phyloP scores from a whole-genome alignment of 2,797 vertebrate species.

The Otolemur crassicaudatus region DNA sequence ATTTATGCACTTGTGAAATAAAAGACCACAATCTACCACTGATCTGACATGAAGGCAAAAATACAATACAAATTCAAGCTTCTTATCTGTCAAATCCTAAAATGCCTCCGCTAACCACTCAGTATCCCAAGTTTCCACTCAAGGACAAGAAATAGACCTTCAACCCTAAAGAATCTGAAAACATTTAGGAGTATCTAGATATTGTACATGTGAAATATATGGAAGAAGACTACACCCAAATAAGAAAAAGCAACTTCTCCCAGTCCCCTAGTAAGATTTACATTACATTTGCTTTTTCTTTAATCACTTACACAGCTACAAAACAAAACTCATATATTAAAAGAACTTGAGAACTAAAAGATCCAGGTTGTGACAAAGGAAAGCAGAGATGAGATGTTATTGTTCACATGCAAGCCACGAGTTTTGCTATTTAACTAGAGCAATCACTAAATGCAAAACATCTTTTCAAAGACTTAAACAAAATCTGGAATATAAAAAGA shows the following conservation, averaged over 20 bases:
- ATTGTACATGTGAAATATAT: not conserved
- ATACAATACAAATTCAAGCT: constrained; percentile 25
- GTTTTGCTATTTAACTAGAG: not conserved
- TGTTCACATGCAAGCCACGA: not conserved
- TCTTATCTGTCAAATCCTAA: constrained; percentile 21
- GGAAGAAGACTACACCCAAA: not conserved
- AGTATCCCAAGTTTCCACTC: constrained; percentile 36
- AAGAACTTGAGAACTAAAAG: constrained; percentile 30
- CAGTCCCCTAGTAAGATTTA: not conserved
- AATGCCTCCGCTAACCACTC: not conserved
- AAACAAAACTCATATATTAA: not conserved
- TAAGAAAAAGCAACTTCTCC: constrained; percentile 14
- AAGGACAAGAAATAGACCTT: constrained; percentile 20
- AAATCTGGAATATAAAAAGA: not conserved
- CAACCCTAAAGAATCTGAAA: not conserved
- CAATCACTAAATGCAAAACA: not conserved
- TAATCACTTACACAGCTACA: not conserved
- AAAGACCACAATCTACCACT: not conserved
- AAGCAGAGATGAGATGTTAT: not conserved
- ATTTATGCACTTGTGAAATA: constrained; percentile 26
- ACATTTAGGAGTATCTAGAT: not conserved
- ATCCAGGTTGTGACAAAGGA: not conserved
- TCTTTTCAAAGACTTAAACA: not conserved
- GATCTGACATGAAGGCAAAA: constrained; percentile 21
- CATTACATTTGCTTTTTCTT: not conserved